A percentile compares a stretch with the other conserved stretches of the same genome.
Conservation (phyloP, 2,888 invertebrate species). For the Trisateles emortualis region DNA sequence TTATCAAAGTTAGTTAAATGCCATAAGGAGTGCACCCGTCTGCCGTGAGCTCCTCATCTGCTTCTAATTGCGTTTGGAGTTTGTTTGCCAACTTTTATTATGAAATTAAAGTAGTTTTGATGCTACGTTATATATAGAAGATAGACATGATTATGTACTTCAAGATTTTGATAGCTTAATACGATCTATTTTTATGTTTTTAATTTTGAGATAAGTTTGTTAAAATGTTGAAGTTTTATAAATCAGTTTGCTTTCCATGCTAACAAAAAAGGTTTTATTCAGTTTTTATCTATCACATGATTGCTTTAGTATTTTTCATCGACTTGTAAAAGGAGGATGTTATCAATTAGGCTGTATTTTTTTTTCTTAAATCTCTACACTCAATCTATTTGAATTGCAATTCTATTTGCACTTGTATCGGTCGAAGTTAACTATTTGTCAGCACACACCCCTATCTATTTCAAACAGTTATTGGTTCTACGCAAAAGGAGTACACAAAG, state of each 20-base stretch:
- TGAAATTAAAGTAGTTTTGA: constrained; percentile 65
- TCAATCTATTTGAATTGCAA: neutral
- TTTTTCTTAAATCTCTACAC: neutral
- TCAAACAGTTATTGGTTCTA: neutral
- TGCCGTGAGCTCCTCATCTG: constrained; percentile 73
- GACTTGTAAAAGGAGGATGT: too few relatives aligned
- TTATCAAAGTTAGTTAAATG: constrained; percentile 86
- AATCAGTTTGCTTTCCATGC: too few relatives aligned
- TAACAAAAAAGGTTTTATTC: too few relatives aligned
- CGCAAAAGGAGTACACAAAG: neutral
- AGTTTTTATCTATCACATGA: too few relatives aligned
- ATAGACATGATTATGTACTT: constrained; percentile 43
- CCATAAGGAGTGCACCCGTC: constrained; percentile 83
- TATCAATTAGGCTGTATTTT: too few relatives aligned
- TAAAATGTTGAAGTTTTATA: neutral
- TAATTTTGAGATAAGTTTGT: neutral
- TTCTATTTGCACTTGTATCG: neutral
- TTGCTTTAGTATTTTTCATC: too few relatives aligned
- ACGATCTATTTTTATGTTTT: constrained; percentile 9
- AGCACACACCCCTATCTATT: neutral
- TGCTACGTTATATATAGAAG: constrained; percentile 29
- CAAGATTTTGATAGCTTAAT: constrained; percentile 25
- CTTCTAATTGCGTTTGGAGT: constrained; percentile 79
- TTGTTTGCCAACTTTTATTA: constrained; percentile 67
- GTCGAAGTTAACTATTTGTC: too few relatives aligned